Percentiles rank a stretch among this genome's conserved stretches.
Conservation (phyloP, 2,113 vertebrate species). For the Oryctolagus cuniculus region mOryCun1.1 NC_091434.1:65691501-65692000, state of each 20-base stretch:
- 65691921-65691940: constrained; percentile 79
- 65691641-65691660: constrained; percentile 91
- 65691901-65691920: constrained; percentile 75
- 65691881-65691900: constrained; percentile 83
- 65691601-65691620: constrained; percentile 66
- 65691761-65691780: constrained; percentile 81
- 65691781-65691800: constrained; percentile 73
- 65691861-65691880: constrained; percentile 68
- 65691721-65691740: constrained; percentile 75
- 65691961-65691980: constrained; percentile 84
- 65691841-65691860: constrained; percentile 78
- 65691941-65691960: constrained; percentile 85
- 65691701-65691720: constrained; percentile 83
- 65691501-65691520: constrained; percentile 98
- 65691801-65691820: constrained; percentile 68
- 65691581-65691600: constrained; percentile 80
- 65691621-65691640: constrained; percentile 85
- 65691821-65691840: constrained; percentile 83
- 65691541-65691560: constrained; percentile 92
- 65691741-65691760: constrained; percentile 68
- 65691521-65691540: constrained; percentile 98
- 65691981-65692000: constrained; percentile 83
- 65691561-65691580: constrained; percentile 92
- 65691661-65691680: constrained; percentile 93
- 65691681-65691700: constrained; percentile 93